Evolutionary conservation across 2,888 invertebrate genomes (phyloP), one percentile per base, ranked within the genome.

Genomic region (Ethmia dodecea): DNA sequence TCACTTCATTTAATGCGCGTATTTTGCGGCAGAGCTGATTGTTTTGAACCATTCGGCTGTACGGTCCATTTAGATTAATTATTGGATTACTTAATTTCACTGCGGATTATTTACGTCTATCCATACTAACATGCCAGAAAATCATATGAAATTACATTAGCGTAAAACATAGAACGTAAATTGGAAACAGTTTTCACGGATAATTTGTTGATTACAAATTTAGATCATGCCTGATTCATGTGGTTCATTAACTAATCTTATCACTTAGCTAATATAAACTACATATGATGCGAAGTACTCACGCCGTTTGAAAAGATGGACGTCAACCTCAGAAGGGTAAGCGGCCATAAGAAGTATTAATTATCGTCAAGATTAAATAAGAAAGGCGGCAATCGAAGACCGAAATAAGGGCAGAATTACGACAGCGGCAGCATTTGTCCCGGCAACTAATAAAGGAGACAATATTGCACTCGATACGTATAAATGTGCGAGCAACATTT

Each of bases 1-100:
- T 84, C 84, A 83, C 81, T 86, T 86, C 86, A 83, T 86, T 86
- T 86, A 86, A 83, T 84, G 84, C 86, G 83, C 80, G 84, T 86
- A 84, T 84, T 86, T 86, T 86, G 86, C 77, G 84, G 84, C 75
- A 65, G 70, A 73, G 78, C 77, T 81, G 84, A 86, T 86, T 86
- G 86, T 86, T 86, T 86, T 84, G 80, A 84, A 84, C 81, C 86
- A 84, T 83, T 84, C 84, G 76, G 73, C 73, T 84, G 79, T 80
- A 81, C 80, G 81, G 79, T 81, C 83, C 86, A 83, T 84, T 84
- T 81, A 83, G 86, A 86, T 86, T 86, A 84, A 84, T 84, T 84
- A 84, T 86, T 78, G 83, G 86, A 84, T 84, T 84, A 83, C 86
- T 84, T 83, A 77, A 84, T 84, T 84, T 80, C 60, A 74, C 57